Evolutionary conservation across 2,113 vertebrate genomes (phyloP).

Genomic region (Anarhynchus alexandrinus): DNA sequence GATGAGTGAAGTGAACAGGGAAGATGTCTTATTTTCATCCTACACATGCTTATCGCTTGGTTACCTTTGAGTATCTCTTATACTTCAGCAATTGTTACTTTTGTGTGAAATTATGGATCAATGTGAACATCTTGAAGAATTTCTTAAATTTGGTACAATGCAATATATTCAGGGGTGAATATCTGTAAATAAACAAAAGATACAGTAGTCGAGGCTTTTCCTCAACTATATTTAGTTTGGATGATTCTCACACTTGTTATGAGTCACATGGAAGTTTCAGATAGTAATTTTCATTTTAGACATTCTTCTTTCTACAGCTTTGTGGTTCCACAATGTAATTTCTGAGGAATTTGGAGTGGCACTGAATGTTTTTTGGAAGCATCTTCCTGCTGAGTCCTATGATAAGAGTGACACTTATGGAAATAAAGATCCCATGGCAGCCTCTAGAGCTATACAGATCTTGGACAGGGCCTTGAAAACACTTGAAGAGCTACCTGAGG

Average conservation of each 20-base stretch:
- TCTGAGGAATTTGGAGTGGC: constrained; percentile 92
- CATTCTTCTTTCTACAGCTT: constrained; percentile 72
- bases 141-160: not conserved
- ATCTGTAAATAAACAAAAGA: not conserved
- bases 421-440: constrained; percentile 90
- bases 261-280: not conserved
- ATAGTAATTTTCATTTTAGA: constrained; percentile 37
- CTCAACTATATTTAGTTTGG: constrained; percentile 28
- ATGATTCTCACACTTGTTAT: constrained; percentile 2
- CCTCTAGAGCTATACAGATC: constrained; percentile 84
- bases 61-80: not conserved
- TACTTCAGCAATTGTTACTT: not conserved
- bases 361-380: constrained; percentile 94
- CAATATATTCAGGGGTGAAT: not conserved
- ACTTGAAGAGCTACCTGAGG: constrained; percentile 87
- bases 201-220: constrained; percentile 9
- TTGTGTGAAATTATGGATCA: not conserved
- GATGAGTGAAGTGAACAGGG: not conserved
- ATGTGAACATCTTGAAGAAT: not conserved
- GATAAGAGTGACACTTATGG: constrained; percentile 92
- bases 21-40: not conserved
- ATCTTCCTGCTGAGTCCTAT: constrained; percentile 85
- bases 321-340: constrained; percentile 97
- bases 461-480: constrained; percentile 85
- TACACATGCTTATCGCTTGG: not conserved